phyloP scores from a whole-genome alignment of 2,797 vertebrate species.

The Crocodylus rhombifer region DNA sequence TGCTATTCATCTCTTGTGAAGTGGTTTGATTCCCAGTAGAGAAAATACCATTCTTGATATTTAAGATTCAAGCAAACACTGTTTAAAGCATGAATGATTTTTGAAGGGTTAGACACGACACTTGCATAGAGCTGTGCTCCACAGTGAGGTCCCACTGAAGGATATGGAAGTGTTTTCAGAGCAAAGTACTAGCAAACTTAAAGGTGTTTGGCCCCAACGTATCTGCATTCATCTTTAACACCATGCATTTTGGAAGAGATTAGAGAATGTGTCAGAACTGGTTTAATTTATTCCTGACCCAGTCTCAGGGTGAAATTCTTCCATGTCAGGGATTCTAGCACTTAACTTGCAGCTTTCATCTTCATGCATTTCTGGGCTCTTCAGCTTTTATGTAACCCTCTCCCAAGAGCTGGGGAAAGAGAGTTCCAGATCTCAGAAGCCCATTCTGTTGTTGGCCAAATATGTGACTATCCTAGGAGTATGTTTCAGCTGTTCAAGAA shows the following conservation, averaged over 20 bases:
- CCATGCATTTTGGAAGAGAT: not conserved
- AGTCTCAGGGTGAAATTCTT: not conserved
- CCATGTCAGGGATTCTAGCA: not conserved
- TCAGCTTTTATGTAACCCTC: not conserved
- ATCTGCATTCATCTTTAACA: not conserved
- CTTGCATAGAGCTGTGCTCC: not conserved
- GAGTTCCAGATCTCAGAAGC: not conserved
- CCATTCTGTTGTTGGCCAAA: not conserved
- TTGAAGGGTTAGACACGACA: not conserved
- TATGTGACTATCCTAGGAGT: not conserved
- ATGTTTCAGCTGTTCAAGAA: not conserved
- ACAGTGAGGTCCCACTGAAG: not conserved
- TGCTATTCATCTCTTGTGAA: not conserved
- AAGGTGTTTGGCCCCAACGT: rapidly evolving
- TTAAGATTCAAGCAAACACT: not conserved
- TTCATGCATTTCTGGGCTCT: not conserved
- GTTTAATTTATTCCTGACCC: not conserved
- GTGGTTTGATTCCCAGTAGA: not conserved
- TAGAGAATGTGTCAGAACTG: not conserved
- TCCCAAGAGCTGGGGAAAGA: not conserved
- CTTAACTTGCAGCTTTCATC: not conserved
- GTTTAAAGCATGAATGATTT: not conserved
- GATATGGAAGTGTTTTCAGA: not conserved
- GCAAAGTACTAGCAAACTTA: not conserved
- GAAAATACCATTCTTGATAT: not conserved